A percentile compares a stretch with the other conserved stretches of the same genome.
Evolutionary conservation across 2,888 invertebrate genomes (phyloP).

Genomic region (Andrena hattorfiana): DNA sequence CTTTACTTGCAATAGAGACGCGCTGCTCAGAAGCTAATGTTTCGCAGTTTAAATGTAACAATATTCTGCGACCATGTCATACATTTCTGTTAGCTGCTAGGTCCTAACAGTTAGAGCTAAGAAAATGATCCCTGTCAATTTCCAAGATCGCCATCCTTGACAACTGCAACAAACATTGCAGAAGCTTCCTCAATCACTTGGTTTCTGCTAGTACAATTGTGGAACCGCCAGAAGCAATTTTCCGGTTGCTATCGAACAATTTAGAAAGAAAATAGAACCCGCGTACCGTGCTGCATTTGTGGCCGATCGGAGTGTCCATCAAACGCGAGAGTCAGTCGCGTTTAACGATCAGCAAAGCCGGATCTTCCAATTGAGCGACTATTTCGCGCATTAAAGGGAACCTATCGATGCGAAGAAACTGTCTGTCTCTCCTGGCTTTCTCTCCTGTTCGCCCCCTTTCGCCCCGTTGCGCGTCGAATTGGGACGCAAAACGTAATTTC

Average conservation of each 20-base stretch:
- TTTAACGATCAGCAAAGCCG: background rate
- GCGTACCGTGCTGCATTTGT: background rate
- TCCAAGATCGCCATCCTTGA: no score
- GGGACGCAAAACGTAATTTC: conserved; percentile 71
- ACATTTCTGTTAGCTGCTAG: no score
- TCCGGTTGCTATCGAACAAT: background rate
- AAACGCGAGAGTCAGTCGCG: background rate
- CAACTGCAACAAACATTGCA: no score
- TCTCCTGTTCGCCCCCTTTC: conserved; percentile 21
- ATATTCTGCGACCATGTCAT: no score
- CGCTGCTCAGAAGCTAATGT: no score
- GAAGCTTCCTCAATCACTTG: no score
- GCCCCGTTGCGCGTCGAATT: conserved; percentile 45
- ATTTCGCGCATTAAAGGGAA: conserved; percentile 14
- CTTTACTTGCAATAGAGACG: no score
- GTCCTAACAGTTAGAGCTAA: no score
- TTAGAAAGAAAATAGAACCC: background rate
- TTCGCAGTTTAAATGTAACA: no score
- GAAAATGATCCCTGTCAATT: no score
- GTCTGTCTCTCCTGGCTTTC: conserved; percentile 13
- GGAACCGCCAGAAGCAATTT: background rate
- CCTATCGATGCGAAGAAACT: conserved; percentile 12
- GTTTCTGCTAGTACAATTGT: no score
- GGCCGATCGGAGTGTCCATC: background rate
- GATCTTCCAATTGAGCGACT: background rate